Conservation (phyloP, 2,888 invertebrate species). For the Pachliopta kotzebuea region DNA sequence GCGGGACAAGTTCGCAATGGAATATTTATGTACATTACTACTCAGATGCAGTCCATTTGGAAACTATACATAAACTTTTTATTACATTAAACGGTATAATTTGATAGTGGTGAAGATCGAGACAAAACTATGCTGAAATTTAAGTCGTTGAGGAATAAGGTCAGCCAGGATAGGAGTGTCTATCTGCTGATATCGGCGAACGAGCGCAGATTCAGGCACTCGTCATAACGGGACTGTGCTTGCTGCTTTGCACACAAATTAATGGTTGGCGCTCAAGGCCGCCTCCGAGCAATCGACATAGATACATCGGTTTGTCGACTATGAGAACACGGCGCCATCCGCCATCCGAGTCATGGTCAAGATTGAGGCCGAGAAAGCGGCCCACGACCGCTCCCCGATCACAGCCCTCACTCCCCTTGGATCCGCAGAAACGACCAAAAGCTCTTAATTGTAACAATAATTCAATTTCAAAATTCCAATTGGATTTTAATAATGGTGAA, state of each 20-base stretch:
- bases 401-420: conserved; percentile 34
- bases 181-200: conserved; percentile 54
- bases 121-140: background rate
- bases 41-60: conserved; percentile 14
- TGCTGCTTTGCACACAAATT: conserved; percentile 76
- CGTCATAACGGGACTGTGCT: conserved; percentile 68
- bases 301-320: conserved; percentile 75
- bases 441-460: conserved; percentile 44
- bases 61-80: background rate
- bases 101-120: conserved; percentile 8
- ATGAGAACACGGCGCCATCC: conserved; percentile 71
- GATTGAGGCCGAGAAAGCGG: conserved; percentile 74
- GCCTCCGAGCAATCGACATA: conserved; percentile 78
- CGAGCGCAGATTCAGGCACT: conserved; percentile 64
- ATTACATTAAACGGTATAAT: background rate
- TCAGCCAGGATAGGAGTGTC: conserved; percentile 25
- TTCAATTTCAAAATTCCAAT: conserved; percentile 45
- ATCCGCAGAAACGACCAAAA: conserved; percentile 40
- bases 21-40: conserved; percentile 29
- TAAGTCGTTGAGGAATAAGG: background rate
- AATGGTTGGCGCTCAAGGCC: conserved; percentile 76
- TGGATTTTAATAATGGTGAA: conserved; percentile 43
- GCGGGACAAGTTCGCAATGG: conserved; percentile 17
- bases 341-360: conserved; percentile 62
- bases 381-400: conserved; percentile 32